Conservation (phyloP, 1,140 invertebrate species). For the Cherax quadricarinatus region DNA sequence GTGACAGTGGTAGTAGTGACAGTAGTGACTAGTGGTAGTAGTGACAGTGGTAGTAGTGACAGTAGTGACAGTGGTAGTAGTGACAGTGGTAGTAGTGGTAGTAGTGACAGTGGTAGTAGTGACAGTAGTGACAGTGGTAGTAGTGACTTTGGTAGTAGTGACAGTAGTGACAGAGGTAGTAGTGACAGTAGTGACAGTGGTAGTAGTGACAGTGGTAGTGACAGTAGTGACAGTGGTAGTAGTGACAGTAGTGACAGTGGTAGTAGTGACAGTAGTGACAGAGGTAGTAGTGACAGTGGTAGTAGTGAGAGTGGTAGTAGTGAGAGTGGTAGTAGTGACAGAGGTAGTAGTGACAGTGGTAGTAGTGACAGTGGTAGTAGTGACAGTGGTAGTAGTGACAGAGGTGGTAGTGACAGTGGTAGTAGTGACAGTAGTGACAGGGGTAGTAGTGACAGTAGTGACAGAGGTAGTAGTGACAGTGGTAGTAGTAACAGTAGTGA, state of each 20-base stretch:
- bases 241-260: neutral
- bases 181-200: no score
- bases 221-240: no score
- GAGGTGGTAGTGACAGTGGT: neutral
- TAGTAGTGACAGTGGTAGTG: no score
- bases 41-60: neutral
- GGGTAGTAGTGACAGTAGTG: neutral
- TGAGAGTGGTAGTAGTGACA: neutral
- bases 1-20: neutral
- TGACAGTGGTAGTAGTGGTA: neutral
- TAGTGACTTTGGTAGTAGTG: no score
- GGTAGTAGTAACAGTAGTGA: neutral
- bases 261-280: neutral
- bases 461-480: neutral
- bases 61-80: neutral
- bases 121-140: no score
- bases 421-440: constrained; percentile 10
- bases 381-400: neutral
- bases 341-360: neutral
- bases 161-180: no score
- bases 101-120: no score
- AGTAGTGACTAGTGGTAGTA: no score
- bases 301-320: neutral
- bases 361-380: neutral
- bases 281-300: neutral